These are phyloP conservation scores for Drosophila borealis DNA, from an alignment of 2,888 invertebrate species.

Conservation along the genomic window DNA sequence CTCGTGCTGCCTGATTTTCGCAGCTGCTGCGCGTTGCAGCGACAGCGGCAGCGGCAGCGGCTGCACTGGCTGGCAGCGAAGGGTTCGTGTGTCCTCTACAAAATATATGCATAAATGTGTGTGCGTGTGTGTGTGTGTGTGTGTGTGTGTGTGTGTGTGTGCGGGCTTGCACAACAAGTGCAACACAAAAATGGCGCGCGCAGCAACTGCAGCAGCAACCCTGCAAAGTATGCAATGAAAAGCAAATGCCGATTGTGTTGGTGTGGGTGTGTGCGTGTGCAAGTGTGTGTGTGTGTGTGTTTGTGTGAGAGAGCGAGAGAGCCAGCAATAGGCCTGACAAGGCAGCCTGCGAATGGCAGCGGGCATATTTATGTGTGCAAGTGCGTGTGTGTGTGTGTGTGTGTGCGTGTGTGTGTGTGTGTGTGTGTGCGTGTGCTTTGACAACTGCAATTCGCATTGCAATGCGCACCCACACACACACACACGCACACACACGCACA, in stretches of 20 bases:
- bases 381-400: conserved; percentile 1
- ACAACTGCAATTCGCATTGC: conserved; percentile 4
- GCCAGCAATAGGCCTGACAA: conserved; percentile 14
- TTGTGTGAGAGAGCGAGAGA: conserved; percentile 1
- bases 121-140: neutral
- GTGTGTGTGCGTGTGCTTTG: conserved; percentile 19
- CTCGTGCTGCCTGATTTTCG: neutral
- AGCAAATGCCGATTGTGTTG: conserved; percentile 4
- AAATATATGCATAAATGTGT: neutral
- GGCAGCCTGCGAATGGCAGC: conserved; percentile 33
- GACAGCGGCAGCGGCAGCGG: conserved; percentile 6
- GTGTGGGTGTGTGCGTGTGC: neutral
- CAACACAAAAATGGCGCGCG: conserved; percentile 75
- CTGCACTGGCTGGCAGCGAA: conserved; percentile 23
- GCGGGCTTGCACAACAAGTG: conserved; percentile 52
- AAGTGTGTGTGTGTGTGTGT: conserved; percentile 9
- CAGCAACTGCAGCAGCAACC: conserved; percentile 65
- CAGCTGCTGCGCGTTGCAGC: conserved; percentile 18
- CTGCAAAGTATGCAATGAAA: conserved; percentile 63
- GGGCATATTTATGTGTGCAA: conserved; percentile 11
- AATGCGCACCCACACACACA: conserved; percentile 1
- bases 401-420: neutral
- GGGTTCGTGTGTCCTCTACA: conserved; percentile 24
- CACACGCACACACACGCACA: neutral
- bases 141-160: conserved; percentile 4